Conservation (phyloP, 1,140 invertebrate species). For the Polypedilum vanderplanki region DNA sequence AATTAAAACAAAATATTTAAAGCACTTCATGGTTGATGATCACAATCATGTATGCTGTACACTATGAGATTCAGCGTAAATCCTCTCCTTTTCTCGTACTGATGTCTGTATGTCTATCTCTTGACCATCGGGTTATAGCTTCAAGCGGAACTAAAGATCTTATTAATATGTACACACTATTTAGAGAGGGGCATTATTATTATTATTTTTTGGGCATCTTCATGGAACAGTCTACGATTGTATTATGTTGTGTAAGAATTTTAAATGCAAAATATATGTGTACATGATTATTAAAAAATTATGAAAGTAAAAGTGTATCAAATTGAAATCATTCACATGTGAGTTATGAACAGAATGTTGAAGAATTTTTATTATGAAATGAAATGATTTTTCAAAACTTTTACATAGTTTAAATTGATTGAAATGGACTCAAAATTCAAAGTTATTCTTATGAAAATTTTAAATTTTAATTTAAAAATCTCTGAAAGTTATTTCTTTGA, state of each 20-base stretch:
- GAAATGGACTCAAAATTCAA: too few relatives aligned
- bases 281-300: too few relatives aligned
- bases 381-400: too few relatives aligned
- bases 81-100: background rate
- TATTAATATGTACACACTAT: background rate
- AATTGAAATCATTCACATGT: too few relatives aligned
- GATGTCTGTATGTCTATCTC: background rate
- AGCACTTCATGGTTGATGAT: slow-evolving; percentile 16
- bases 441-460: too few relatives aligned
- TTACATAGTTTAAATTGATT: too few relatives aligned
- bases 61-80: background rate
- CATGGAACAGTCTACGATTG: background rate
- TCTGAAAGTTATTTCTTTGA: too few relatives aligned
- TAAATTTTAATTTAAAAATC: too few relatives aligned
- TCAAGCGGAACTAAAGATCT: background rate
- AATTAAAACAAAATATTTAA: background rate
- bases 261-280: too few relatives aligned
- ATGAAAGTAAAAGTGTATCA: too few relatives aligned
- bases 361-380: too few relatives aligned
- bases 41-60: background rate
- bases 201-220: background rate
- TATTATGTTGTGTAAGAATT: slow-evolving; percentile 7
- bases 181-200: background rate
- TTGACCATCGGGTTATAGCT: background rate
- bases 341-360: too few relatives aligned